Percentiles rank a stretch among this genome's conserved stretches.
Evolutionary conservation across 2,797 vertebrate genomes (phyloP).

Genomic region (Fistularia commersonii): DNA sequence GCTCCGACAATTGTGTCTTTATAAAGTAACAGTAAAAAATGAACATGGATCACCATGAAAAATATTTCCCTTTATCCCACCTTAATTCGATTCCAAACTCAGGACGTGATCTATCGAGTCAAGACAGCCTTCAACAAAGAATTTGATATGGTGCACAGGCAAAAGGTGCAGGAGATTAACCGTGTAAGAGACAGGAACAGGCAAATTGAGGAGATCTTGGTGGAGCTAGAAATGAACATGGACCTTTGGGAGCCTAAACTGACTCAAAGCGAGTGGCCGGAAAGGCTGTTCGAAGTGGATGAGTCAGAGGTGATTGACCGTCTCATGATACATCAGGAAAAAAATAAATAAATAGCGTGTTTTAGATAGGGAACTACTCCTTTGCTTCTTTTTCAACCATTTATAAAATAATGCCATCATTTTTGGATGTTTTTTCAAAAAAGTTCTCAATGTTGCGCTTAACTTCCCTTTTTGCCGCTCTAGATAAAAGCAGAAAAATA

Average conservation of each 20-base stretch:
- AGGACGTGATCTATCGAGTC: slow-evolving; percentile 88
- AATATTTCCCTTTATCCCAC: neutral
- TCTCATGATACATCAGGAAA: slow-evolving; percentile 1
- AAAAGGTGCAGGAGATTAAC: slow-evolving; percentile 83
- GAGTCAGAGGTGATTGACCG: slow-evolving; percentile 81
- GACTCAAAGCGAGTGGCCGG: slow-evolving; percentile 82
- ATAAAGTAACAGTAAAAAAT: no score
- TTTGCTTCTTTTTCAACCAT: no score
- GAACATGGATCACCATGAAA: no score
- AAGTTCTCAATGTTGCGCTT: no score
- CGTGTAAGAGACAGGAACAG: slow-evolving; percentile 81
- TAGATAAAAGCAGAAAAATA: slow-evolving; percentile 83
- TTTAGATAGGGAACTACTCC: no score
- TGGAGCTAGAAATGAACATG: slow-evolving; percentile 78
- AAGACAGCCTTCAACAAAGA: slow-evolving; percentile 87
- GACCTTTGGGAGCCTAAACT: slow-evolving; percentile 83
- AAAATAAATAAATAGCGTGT: no score
- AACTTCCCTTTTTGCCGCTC: slow-evolving; percentile 7
- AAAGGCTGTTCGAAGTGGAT: slow-evolving; percentile 78
- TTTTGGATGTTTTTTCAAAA: no score
- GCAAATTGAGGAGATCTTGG: slow-evolving; percentile 80
- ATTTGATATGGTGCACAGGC: slow-evolving; percentile 78
- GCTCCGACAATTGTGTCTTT: neutral
- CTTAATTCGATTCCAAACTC: neutral
- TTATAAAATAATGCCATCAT: no score